Base-by-base conservation (phyloP, 1,140 invertebrate species). In the Agrypnia vestita region DNA sequence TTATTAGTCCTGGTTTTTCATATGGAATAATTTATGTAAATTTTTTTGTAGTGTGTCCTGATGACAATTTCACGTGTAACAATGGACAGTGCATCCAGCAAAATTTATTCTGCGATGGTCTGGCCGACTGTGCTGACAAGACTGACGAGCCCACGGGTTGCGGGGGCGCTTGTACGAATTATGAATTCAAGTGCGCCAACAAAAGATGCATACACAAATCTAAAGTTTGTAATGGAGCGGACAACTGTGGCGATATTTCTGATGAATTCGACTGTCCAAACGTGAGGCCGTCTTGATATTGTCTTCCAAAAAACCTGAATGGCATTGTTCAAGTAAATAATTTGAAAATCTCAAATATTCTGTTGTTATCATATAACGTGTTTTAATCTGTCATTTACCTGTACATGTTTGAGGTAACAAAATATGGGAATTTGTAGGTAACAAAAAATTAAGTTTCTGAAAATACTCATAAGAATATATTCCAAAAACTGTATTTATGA, bases 21-120 rank as follows among this genome's bases (percentile, higher is more conserved):
- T 47, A 3, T 35, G 25, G 1, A 67, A 6, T 67, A 46, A 44
- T 67, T n/a, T 59, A 19, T 8, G 15, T 55, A 43, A 59, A 17
- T 56, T 76, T 76, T 15, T 11, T 85, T 78, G 25, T 83, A 90
- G 89, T 86, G 82, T 90, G 89, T 83, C 86, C 88, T 4, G 78
- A 86, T 73, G 84, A 88, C 77, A 85, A 89, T 75, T 89, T 88
- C 67, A 87, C 88, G 0, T 90, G 89, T 78, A 89, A 85, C 8
- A 86, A 88, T 79, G 93, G 94, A 0, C 93, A 95, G 74, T 98
- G 96, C 84, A 96, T 98, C 77, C 92, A 94, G 0, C 92, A 91
- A 44, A 91, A 91, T 0, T 95, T 95, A 92, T 94, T 95, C 79
- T 98, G 96, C 87, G 96, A 98, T 86, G 95, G 95, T 0, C 90